Evolutionary conservation across 2,888 invertebrate genomes (phyloP).

Genomic region (Conistra vaccinii): DNA sequence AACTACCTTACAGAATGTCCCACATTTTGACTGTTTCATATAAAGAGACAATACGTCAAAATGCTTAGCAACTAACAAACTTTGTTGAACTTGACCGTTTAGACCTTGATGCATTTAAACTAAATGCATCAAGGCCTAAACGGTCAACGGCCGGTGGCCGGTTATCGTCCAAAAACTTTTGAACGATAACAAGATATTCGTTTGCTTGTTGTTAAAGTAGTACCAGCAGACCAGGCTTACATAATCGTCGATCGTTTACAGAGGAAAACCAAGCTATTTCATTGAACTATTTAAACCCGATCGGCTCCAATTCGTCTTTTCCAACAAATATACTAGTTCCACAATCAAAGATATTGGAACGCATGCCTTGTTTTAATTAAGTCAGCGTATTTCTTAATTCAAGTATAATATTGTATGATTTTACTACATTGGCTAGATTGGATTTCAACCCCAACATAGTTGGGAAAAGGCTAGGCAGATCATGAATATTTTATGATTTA

Average conservation of each 20-base stretch:
- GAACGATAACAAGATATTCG: not conserved
- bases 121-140: too few species aligned
- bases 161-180: too few species aligned
- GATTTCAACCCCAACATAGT: not conserved
- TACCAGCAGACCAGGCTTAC: too few species aligned
- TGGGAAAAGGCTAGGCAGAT: not conserved
- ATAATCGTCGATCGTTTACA: not conserved
- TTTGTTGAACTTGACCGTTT: not conserved
- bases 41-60: not conserved
- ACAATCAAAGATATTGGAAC: not conserved
- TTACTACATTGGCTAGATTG: not conserved
- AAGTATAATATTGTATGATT: not conserved
- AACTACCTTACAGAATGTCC: not conserved
- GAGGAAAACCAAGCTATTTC: not conserved
- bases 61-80: not conserved
- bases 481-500: not conserved
- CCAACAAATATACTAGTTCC: not conserved
- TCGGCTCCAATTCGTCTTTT: not conserved
- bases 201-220: not conserved
- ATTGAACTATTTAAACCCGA: not conserved
- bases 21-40: not conserved
- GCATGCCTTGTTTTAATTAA: not conserved
- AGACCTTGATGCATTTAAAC: not conserved
- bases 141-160: too few species aligned
- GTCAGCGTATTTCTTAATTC: not conserved